Evolutionary conservation across 2,113 vertebrate genomes (phyloP).

Genomic region (Pyrgilauda ruficollis): DNA sequence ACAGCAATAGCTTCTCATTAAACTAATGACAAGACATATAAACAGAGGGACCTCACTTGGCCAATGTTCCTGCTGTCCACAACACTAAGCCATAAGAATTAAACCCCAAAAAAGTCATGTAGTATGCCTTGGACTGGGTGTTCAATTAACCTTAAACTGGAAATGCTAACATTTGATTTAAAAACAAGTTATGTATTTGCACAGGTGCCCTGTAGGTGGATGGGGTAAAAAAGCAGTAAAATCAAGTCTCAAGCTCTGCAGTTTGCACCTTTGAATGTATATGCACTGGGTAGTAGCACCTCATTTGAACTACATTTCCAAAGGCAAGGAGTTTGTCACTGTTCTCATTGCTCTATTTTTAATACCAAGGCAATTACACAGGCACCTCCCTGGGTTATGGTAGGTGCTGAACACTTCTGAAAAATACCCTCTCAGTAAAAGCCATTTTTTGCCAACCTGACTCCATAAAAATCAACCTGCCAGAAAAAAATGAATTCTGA

Average conservation of each 20-base stretch:
- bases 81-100: neutral
- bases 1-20: slow-evolving; percentile 42
- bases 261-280: neutral
- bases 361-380: neutral
- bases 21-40: slow-evolving; percentile 25
- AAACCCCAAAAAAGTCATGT: neutral
- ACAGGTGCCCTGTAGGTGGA: neutral
- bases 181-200: neutral
- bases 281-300: neutral
- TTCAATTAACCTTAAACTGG: slow-evolving; percentile 16
- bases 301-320: neutral
- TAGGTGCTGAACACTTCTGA: neutral
- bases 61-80: neutral
- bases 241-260: neutral
- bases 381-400: neutral
- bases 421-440: neutral
- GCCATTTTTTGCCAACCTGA: neutral
- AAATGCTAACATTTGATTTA: neutral
- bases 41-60: neutral
- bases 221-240: neutral
- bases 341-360: neutral
- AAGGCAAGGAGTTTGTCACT: neutral
- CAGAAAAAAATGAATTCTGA: neutral
- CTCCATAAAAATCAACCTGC: neutral
- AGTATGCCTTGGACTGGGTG: neutral